phyloP scores from a whole-genome alignment of 2,888 invertebrate species.

The Drepanosiphum platanoidis region DNA sequence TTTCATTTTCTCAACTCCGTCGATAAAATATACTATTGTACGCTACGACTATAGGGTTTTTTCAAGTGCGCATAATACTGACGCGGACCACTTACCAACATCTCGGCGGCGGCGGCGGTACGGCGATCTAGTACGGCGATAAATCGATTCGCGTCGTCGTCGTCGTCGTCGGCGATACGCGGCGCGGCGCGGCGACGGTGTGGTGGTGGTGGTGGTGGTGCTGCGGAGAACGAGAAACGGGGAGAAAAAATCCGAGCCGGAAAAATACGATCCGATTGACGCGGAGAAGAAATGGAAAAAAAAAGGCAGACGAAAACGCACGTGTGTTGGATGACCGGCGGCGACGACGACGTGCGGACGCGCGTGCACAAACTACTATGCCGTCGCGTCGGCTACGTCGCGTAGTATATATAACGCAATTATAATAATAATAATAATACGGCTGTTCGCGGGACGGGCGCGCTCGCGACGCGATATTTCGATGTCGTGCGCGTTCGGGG shows the following conservation, averaged over 20 bases:
- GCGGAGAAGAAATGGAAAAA: background rate
- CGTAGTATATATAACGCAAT: background rate
- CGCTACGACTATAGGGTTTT: too few species aligned
- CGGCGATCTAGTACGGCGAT: background rate
- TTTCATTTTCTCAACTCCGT: too few species aligned
- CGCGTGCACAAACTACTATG: background rate
- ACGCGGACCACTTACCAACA: constrained; percentile 45
- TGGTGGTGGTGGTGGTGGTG: too few species aligned
- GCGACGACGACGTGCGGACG: background rate
- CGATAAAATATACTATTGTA: too few species aligned
- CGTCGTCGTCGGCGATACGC: too few species aligned
- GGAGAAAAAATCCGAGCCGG: too few species aligned
- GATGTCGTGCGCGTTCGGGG: background rate
- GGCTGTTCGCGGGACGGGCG: background rate
- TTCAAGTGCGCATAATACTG: too few species aligned
- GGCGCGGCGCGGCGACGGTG: too few species aligned
- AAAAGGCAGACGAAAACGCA: background rate
- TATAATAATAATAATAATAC: background rate
- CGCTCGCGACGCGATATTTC: background rate
- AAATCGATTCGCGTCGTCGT: too few species aligned
- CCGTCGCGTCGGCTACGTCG: background rate
- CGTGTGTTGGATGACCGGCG: background rate
- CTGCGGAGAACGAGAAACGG: too few species aligned
- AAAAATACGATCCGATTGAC: background rate
- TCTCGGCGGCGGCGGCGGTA: background rate